Conservation (phyloP, 2,113 vertebrate species). For the Pluvianellus socialis region DNA sequence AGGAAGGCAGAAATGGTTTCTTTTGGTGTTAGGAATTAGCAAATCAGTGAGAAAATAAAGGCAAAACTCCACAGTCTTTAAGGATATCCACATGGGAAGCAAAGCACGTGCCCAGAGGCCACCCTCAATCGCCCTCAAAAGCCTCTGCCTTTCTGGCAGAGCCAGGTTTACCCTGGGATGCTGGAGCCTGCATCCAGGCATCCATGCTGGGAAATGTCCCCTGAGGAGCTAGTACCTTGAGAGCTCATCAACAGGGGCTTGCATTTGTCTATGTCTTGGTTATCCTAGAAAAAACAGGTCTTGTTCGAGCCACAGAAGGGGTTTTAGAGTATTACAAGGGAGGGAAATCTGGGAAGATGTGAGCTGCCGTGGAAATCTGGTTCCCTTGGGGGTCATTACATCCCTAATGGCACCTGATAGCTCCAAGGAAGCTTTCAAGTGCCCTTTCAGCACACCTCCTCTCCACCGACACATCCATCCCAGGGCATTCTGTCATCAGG, state of each 20-base stretch:
- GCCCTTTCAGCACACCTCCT: conserved; percentile 28
- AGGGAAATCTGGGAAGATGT: neutral
- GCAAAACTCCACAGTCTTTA: neutral
- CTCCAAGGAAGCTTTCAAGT: conserved; percentile 28
- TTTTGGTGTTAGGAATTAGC: neutral
- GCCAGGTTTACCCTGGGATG: neutral
- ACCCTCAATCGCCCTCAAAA: neutral
- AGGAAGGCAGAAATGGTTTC: neutral
- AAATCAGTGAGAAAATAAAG: neutral
- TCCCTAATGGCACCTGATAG: conserved; percentile 32
- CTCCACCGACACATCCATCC: neutral
- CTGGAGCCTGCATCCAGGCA: fast-evolving
- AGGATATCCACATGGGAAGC: neutral
- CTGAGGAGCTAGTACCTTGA: fast-evolving
- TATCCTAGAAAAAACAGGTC: neutral
- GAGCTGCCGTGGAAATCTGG: neutral
- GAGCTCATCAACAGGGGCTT: fast-evolving
- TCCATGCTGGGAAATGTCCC: neutral
- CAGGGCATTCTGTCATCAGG: neutral
- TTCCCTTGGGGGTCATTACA: neutral
- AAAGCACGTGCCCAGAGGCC: neutral
- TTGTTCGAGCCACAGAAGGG: fast-evolving
- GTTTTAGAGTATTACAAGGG: neutral
- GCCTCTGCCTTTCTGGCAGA: neutral
- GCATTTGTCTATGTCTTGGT: fast-evolving